These are phyloP conservation scores for Elysia chlorotica DNA, from an alignment of 1,140 invertebrate genomes.

Conservation along the genomic window DNA sequence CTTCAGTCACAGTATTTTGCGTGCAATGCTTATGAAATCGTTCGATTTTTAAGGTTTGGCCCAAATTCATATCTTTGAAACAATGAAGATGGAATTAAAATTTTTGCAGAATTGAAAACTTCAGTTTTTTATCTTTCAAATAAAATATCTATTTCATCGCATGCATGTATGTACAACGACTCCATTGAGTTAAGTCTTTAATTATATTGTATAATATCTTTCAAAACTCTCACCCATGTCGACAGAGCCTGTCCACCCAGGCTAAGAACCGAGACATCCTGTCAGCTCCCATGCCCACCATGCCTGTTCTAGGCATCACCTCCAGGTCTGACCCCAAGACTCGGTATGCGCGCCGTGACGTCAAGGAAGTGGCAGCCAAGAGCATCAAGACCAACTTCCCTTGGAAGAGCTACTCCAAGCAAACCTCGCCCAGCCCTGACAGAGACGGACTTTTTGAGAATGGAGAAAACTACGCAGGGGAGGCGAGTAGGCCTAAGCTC, in stretches of 20 bases:
- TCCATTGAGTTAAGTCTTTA: no score
- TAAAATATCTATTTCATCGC: no score
- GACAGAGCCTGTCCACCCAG: slow-evolving; percentile 15
- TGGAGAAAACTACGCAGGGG: slow-evolving; percentile 6
- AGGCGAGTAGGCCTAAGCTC: slow-evolving; percentile 11
- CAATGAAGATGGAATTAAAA: no score
- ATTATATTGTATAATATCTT: no score
- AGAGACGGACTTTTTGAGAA: slow-evolving; percentile 10
- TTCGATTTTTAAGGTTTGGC: no score
- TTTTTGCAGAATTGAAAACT: no score
- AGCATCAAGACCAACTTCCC: slow-evolving; percentile 8
- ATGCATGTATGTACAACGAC: no score
- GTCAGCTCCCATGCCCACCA: slow-evolving; percentile 12
- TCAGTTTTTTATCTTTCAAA: no score
- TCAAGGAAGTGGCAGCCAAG: slow-evolving; percentile 17
- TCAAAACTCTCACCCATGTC: no score
- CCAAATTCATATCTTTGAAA: no score
- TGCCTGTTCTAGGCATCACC: slow-evolving; percentile 16
- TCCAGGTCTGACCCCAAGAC: slow-evolving; percentile 17
- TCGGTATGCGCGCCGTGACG: slow-evolving; percentile 2
- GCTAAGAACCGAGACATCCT: slow-evolving; percentile 22
- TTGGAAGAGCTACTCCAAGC: slow-evolving; percentile 25
- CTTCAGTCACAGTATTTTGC: no score
- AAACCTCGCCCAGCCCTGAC: slow-evolving; percentile 13
- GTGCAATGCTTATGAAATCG: no score